These are phyloP conservation scores for Anguilla megastoma DNA, from an alignment of 2,797 vertebrate genomes.

Conservation along the genomic window DNA sequence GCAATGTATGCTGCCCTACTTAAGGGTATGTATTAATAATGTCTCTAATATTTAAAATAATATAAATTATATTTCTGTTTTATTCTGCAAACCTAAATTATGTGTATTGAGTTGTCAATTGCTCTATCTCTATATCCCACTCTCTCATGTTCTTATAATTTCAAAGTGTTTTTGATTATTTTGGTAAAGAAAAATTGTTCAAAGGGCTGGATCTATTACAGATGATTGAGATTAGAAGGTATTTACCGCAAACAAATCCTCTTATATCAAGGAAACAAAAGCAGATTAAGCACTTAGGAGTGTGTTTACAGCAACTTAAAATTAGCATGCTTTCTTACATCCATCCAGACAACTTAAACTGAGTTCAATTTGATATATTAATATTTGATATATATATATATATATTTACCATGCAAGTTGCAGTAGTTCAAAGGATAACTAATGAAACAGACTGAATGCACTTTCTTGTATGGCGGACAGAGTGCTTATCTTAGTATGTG, in stretches of 20 bases:
- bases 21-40: background rate
- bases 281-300: conserved; percentile 29
- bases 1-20: background rate
- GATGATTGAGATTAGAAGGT: conserved; percentile 30
- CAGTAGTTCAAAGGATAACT: background rate
- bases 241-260: conserved; percentile 30
- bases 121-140: background rate
- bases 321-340: conserved; percentile 11
- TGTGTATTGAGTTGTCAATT: background rate
- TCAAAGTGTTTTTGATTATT: background rate
- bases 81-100: background rate
- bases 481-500: too few relatives aligned
- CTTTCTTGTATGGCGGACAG: background rate
- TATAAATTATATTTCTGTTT: background rate
- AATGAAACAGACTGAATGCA: background rate
- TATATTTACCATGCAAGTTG: background rate
- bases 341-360: conserved; percentile 1
- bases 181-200: background rate
- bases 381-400: too few relatives aligned
- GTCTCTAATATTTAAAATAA: background rate
- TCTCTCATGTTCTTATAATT: background rate
- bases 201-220: conserved; percentile 21
- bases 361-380: background rate
- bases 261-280: conserved; percentile 34
- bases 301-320: conserved; percentile 12